phyloP scores from a whole-genome alignment of 2,888 invertebrate species.

The Cryptocephalus moraei region DNA sequence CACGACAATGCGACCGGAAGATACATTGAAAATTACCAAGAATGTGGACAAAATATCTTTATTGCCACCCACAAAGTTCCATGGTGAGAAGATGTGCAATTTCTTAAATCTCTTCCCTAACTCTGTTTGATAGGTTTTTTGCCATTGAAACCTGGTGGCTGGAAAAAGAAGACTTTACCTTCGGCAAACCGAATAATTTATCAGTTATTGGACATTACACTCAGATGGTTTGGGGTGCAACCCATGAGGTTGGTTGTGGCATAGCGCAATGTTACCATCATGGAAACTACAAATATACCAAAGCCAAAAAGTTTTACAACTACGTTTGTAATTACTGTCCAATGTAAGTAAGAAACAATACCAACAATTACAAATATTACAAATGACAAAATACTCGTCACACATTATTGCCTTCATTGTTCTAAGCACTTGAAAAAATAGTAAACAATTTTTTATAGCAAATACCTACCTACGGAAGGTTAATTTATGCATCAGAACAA shows the following conservation, averaged over 20 bases:
- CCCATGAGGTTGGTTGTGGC: conserved; percentile 69
- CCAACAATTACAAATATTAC: too few species aligned
- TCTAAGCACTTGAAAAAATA: too few species aligned
- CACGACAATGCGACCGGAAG: conserved; percentile 61
- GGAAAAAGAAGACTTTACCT: conserved; percentile 65
- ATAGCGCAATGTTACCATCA: conserved; percentile 51
- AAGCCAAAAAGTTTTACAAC: conserved; percentile 58
- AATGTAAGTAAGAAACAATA: conserved; percentile 46
- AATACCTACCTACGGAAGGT: too few species aligned
- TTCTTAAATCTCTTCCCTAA: neutral
- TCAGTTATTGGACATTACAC: conserved; percentile 67
- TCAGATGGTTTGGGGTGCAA: conserved; percentile 73
- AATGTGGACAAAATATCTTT: conserved; percentile 75
- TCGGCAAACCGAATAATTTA: conserved; percentile 52
- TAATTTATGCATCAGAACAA: too few species aligned
- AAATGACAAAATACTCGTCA: too few species aligned
- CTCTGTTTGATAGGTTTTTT: conserved; percentile 53
- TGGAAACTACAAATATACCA: conserved; percentile 25
- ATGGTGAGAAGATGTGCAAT: conserved; percentile 45
- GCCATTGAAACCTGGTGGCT: conserved; percentile 70
- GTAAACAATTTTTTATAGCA: too few species aligned
- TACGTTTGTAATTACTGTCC: conserved; percentile 82
- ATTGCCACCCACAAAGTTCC: conserved; percentile 69
- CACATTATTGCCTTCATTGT: too few species aligned
- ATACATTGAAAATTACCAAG: conserved; percentile 54